Base-by-base conservation (phyloP, 2,888 invertebrate species). In the Lathronympha strigana region DNA sequence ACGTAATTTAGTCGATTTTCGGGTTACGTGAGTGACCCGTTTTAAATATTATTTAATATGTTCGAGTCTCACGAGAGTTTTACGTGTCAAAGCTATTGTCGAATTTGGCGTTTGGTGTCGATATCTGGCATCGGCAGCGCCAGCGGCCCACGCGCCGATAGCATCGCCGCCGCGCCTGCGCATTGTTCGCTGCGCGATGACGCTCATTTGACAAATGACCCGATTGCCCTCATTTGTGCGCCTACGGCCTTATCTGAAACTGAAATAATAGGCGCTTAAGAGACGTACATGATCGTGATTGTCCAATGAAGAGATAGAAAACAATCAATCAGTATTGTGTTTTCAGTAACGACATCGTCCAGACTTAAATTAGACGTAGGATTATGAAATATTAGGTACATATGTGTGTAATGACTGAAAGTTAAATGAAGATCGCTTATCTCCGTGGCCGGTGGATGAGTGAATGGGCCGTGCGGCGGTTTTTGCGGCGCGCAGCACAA, bases 401-500 rank as follows among this genome's bases (percentile, higher is more conserved):
- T 5, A 19, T 11, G n/a, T 5, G 47, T 47, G 13, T 47, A 47
- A 47, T 47, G 13, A 47, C 47, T 23, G 47, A 43, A 19, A 43
- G 43, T 43, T 43, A 43, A 43, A 43, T 43, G 47, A 23, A 47
- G 47, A 47, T 47, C 23, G 45, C 21, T 47, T 47, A 47, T 47
- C 47, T 23, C n/a, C 4, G 13, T 3, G 1, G 45, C 13, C n/a
- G 47, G 23, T 2, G 47, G 23, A 9, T 19, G n/a, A 40, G 17
- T 40, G 47, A 47, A 47, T 47, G 47, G 47, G 23, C 47, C 4
- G 21, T 13, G 47, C 2, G 6, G 47, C 47, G 47, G 47, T 23
- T 47, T 47, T 47, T 47, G 47, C 47, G 47, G 47, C 47, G 47
- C 21, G 40, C 33, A 11, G 23, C 47, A 47, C 47, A 47, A 47